Percentiles rank a stretch among this genome's conserved stretches.
Conservation (phyloP, 2,888 invertebrate species). For the Eupelmus urozonus region DNA sequence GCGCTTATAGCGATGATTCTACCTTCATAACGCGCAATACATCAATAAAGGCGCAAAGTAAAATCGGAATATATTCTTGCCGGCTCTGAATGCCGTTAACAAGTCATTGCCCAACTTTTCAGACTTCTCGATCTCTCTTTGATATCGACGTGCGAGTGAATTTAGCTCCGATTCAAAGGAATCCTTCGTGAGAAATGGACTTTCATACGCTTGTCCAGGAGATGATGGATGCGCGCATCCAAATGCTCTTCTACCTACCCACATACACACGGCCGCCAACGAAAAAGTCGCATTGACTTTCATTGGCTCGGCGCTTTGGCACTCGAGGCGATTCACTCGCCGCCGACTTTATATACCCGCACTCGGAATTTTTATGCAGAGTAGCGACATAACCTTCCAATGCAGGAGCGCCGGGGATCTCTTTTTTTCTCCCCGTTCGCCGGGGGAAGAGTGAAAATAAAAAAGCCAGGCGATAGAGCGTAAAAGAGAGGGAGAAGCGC, state of each 20-base stretch:
- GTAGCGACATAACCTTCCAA: constrained; percentile 28
- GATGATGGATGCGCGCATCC: background rate
- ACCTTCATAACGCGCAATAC: background rate
- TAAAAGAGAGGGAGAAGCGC: constrained; percentile 24
- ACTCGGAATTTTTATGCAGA: constrained; percentile 61
- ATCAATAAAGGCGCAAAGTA: background rate
- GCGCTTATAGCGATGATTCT: background rate
- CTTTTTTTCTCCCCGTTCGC: background rate
- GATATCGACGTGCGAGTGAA: constrained; percentile 32
- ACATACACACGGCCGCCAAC: background rate
- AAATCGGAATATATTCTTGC: background rate
- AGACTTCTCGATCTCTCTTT: constrained; percentile 11
- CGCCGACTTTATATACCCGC: background rate
- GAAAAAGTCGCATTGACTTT: constrained; percentile 54
- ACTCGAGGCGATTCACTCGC: constrained; percentile 22
- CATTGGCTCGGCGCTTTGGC: constrained; percentile 47
- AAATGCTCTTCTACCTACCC: background rate
- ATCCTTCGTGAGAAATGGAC: constrained; percentile 48
- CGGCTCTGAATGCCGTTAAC: constrained; percentile 40
- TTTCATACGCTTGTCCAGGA: constrained; percentile 30
- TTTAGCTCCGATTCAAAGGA: constrained; percentile 36
- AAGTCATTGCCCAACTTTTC: constrained; percentile 46
- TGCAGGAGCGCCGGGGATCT: constrained; percentile 14
- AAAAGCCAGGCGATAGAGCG: constrained; percentile 16
- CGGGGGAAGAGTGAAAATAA: background rate